Conservation (phyloP, 2,797 vertebrate genomes). For the Anguilla anguilla region DNA sequence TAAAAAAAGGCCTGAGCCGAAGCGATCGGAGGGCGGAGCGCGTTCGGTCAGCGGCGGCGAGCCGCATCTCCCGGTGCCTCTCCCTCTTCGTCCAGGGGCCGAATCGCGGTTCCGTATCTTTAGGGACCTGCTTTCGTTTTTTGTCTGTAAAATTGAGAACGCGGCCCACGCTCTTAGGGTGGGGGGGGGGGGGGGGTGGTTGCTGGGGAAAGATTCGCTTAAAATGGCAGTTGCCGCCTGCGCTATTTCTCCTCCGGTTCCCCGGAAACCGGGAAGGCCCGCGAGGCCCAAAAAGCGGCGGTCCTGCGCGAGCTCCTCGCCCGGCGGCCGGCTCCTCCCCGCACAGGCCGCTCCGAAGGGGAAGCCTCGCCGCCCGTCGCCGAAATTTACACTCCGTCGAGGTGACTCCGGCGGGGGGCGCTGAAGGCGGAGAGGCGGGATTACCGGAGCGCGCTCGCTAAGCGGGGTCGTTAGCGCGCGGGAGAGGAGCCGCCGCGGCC, state of each 20-base stretch:
- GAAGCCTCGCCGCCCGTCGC: background rate
- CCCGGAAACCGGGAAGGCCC: background rate
- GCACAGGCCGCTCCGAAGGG: background rate
- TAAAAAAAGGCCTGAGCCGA: background rate
- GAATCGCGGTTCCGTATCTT: background rate
- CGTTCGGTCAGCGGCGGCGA: background rate
- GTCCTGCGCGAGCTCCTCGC: background rate
- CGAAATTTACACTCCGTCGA: background rate
- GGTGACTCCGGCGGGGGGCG: background rate
- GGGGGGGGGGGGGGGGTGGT: background rate
- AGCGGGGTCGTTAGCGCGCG: background rate
- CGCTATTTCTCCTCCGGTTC: conserved; percentile 12
- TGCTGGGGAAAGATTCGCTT: background rate
- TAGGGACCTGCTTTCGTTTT: background rate
- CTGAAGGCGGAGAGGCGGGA: background rate
- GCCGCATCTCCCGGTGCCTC: background rate
- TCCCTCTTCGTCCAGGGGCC: background rate
- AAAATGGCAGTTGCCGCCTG: background rate
- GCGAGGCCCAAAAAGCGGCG: background rate
- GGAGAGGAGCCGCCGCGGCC: background rate
- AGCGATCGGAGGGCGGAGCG: background rate
- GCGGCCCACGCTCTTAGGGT: no score
- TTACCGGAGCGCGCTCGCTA: background rate
- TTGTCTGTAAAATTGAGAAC: background rate
- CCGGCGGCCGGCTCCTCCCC: background rate